phyloP scores from a whole-genome alignment of 2,113 vertebrate species.

The Megaleporinus macrocephalus region DNA sequence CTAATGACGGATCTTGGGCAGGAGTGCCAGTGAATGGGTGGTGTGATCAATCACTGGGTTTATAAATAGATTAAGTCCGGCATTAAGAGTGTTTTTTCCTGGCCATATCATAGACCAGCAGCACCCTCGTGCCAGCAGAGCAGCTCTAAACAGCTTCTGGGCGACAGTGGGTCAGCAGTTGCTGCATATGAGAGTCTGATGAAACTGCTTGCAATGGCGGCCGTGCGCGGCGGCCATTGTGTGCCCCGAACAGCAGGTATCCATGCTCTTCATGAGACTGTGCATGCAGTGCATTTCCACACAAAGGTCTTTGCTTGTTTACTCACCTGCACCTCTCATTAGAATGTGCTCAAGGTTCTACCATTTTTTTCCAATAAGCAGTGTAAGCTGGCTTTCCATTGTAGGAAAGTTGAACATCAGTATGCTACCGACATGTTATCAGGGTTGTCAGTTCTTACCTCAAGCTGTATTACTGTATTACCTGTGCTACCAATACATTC shows the following conservation, averaged over 20 bases:
- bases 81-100: constrained; percentile 33
- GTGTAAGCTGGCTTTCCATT: not conserved
- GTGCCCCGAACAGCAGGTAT: not conserved
- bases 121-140: constrained; percentile 32
- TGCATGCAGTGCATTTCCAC: not conserved
- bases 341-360: not conserved
- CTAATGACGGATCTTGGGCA: constrained; percentile 13
- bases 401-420: not conserved
- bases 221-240: constrained; percentile 15
- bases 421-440: no score
- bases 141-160: constrained; percentile 42
- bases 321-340: not conserved
- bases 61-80: constrained; percentile 47
- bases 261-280: not conserved
- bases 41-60: constrained; percentile 41
- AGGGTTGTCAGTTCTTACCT: no score
- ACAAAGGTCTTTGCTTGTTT: not conserved
- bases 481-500: no score
- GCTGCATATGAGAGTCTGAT: constrained; percentile 38
- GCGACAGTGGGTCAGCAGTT: constrained; percentile 23
- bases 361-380: not conserved
- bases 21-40: constrained; percentile 4
- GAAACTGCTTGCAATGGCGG: constrained; percentile 31
- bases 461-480: no score
- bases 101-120: constrained; percentile 31